phyloP scores from a whole-genome alignment of 2,888 invertebrate genomes.

The Drosophila atroscutellata region DNA sequence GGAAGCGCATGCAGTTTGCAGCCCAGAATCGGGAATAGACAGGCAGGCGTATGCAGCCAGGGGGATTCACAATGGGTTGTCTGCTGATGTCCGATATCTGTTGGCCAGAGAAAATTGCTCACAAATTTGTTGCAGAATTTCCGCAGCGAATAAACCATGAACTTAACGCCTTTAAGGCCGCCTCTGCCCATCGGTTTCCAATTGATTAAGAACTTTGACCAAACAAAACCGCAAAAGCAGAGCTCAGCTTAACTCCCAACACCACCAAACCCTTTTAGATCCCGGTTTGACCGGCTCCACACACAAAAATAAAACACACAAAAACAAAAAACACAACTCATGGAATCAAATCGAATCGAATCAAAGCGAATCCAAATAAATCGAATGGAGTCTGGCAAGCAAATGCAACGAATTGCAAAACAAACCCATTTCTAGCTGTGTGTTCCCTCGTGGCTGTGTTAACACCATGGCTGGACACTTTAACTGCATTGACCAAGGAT shows the following conservation, averaged over 20 bases:
- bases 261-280: conserved; percentile 20
- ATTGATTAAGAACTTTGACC: conserved; percentile 64
- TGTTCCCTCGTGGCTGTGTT: conserved; percentile 36
- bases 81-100: conserved; percentile 1
- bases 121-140: conserved; percentile 55
- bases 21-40: conserved; percentile 35
- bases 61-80: conserved; percentile 11
- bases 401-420: conserved; percentile 57
- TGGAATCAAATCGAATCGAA: conserved; percentile 50
- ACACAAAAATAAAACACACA: conserved; percentile 10
- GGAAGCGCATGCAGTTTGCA: conserved; percentile 71
- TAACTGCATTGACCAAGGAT: conserved; percentile 36
- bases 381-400: conserved; percentile 37
- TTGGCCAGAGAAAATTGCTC: conserved; percentile 38
- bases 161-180: conserved; percentile 37
- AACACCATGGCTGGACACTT: conserved; percentile 59
- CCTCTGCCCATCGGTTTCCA: conserved; percentile 51
- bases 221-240: conserved; percentile 43
- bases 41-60: conserved; percentile 1
- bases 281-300: conserved; percentile 16
- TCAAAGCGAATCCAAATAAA: conserved; percentile 19
- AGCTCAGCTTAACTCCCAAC: conserved; percentile 19
- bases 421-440: conserved; percentile 30
- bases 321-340: conserved; percentile 20
- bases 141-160: conserved; percentile 46